These are phyloP conservation scores for Clarias batrachus DNA, from an alignment of 2,113 vertebrate species.

Conservation along the genomic window DNA sequence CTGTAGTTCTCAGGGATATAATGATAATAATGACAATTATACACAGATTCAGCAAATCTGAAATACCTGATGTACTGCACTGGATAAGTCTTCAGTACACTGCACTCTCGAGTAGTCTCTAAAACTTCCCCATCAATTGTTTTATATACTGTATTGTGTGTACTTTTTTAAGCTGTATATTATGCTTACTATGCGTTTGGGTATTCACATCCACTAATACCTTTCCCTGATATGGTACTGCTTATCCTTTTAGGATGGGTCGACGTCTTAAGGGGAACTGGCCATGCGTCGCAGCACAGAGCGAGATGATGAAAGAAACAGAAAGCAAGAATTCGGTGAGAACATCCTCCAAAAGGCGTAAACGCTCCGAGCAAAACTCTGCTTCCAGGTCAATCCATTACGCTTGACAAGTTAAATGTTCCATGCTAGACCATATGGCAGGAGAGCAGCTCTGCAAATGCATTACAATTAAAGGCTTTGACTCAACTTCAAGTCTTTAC, in stretches of 20 bases:
- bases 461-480: constrained; percentile 86
- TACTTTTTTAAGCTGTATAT: neutral
- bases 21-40: neutral
- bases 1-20: neutral
- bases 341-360: constrained; percentile 75
- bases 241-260: neutral
- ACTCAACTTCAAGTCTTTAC: constrained; percentile 73
- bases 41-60: neutral
- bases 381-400: constrained; percentile 92
- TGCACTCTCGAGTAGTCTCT: neutral
- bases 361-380: constrained; percentile 84
- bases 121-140: neutral
- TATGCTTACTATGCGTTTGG: neutral
- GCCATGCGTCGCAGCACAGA: neutral
- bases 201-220: neutral
- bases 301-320: neutral
- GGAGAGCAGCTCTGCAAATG: constrained; percentile 79
- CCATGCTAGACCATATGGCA: constrained; percentile 88
- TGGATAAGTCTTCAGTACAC: neutral
- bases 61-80: neutral
- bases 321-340: constrained; percentile 11
- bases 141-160: neutral
- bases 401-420: constrained; percentile 92
- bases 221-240: neutral
- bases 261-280: neutral